These are phyloP conservation scores for Myathropa florea DNA, from an alignment of 2,888 invertebrate genomes.

Conservation along the genomic window DNA sequence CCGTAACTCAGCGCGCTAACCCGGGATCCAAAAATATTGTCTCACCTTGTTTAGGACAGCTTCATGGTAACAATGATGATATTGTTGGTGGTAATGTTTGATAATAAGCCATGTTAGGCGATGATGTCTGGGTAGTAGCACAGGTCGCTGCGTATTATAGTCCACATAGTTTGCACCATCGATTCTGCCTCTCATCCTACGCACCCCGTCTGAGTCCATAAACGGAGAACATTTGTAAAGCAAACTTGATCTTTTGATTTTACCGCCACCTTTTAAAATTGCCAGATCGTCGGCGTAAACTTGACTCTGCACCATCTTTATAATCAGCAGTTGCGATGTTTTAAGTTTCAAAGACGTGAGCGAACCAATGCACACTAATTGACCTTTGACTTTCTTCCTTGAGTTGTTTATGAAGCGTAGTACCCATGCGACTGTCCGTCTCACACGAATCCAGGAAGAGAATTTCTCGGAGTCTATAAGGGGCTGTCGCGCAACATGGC, in stretches of 20 bases:
- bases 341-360: neutral
- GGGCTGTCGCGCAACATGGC: neutral
- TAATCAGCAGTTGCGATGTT: slow-evolving; percentile 46
- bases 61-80: slow-evolving; percentile 37
- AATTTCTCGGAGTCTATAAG: neutral
- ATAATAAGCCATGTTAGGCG: slow-evolving; percentile 33
- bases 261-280: slow-evolving; percentile 66
- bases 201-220: slow-evolving; percentile 20
- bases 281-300: slow-evolving; percentile 75
- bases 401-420: neutral
- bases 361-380: neutral
- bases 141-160: slow-evolving; percentile 28
- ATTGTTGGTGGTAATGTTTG: slow-evolving; percentile 34
- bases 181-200: slow-evolving; percentile 31
- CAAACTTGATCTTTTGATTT: slow-evolving; percentile 4
- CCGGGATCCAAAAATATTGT: slow-evolving; percentile 23
- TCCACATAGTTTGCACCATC: slow-evolving; percentile 3
- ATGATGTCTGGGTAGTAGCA: slow-evolving; percentile 50
- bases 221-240: slow-evolving; percentile 24
- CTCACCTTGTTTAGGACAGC: slow-evolving; percentile 41
- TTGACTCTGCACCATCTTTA: slow-evolving; percentile 69
- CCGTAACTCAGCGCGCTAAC: neutral
- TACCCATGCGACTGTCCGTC: neutral
- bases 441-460: neutral
- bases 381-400: neutral